Base-by-base conservation (phyloP, 1,140 invertebrate genomes). In the Schlechtendalia chinensis region DNA sequence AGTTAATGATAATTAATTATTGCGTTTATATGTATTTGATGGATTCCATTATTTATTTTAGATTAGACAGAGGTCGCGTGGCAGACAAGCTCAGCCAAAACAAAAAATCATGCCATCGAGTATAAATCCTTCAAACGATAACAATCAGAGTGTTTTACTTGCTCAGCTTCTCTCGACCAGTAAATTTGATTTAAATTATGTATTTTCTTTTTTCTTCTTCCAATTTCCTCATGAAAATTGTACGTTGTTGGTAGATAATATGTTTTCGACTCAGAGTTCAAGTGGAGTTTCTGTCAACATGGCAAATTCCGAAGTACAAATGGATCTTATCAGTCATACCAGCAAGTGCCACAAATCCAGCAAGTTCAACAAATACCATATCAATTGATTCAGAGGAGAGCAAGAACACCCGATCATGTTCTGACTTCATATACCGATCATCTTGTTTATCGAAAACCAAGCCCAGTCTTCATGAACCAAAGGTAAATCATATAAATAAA, bases 331-430 rank as follows among this genome's bases (percentile, higher is more conserved):
- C 81, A 81, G 24, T 56, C 71, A 61, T 72, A 75, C 22, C 72
- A 83, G 83, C 45, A 85, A 80, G 47, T 85, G 16, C 84, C 84
- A 74, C 81, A 75, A 32, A 61, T 82, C 16, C 82, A 29, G n/a
- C 45, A 85, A 79, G 29, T 84, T 14, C 84, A 83, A 77, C 81
- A 75, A 29, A 72, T 83, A 14, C 83, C 80, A 19, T 72, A 81
- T 39, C 67, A 71, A 72, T 29, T 72, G 58, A 69, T 72, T 72
- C 50, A 71, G 45, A 72, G 79, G 63, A 63, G 82, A 50, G 79
- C 82, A 22, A 47, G 82, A 53, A 82, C 82, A 1, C 82, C 82
- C 22, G 82, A 82, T 77, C 82, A 82, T 50, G 67, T 82, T 22
- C 67, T 82, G 54, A 80, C 82, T 27, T 81, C 77, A 5, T 72